Conservation (phyloP, 2,113 vertebrate species). For the Hyaena hyaena region DNA sequence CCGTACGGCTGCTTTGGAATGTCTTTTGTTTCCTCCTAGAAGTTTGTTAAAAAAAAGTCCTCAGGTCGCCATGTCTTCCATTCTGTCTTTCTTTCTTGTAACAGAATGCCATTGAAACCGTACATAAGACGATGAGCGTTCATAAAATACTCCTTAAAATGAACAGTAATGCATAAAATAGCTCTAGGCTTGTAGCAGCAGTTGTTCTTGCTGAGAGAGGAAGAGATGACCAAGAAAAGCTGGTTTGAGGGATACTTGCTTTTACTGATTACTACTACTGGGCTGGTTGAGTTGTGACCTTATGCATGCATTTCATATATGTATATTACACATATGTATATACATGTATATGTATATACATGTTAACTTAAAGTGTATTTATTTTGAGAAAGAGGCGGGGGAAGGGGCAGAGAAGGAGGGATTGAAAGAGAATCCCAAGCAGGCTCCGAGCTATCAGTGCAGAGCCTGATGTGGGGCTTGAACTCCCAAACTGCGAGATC, state of each 20-base stretch:
- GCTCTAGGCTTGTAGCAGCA: not conserved
- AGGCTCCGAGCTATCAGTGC: not conserved
- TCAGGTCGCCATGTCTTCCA: not conserved
- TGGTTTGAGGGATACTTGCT: not conserved
- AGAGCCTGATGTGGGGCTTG: not conserved
- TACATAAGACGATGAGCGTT: not conserved
- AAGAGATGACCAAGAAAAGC: not conserved
- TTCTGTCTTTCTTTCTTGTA: not conserved
- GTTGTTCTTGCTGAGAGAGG: not conserved
- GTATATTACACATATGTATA: not conserved
- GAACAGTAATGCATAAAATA: not conserved
- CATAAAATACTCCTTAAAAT: slow-evolving; percentile 9
- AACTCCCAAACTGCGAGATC: too few species aligned
- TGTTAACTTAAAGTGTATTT: not conserved
- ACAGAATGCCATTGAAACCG: not conserved
- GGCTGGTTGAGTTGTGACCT: not conserved
- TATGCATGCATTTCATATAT: not conserved
- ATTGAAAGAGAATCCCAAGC: not conserved
- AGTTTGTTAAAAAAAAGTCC: not conserved
- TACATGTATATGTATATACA: not conserved
- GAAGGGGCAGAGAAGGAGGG: not conserved
- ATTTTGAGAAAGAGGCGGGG: not conserved
- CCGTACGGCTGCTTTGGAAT: slow-evolving; percentile 83
- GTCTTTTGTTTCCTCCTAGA: slow-evolving; percentile 35
- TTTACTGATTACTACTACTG: not conserved